These are phyloP conservation scores for Sarcoramphus papa DNA, from an alignment of 2,797 vertebrate species.

Conservation along the genomic window DNA sequence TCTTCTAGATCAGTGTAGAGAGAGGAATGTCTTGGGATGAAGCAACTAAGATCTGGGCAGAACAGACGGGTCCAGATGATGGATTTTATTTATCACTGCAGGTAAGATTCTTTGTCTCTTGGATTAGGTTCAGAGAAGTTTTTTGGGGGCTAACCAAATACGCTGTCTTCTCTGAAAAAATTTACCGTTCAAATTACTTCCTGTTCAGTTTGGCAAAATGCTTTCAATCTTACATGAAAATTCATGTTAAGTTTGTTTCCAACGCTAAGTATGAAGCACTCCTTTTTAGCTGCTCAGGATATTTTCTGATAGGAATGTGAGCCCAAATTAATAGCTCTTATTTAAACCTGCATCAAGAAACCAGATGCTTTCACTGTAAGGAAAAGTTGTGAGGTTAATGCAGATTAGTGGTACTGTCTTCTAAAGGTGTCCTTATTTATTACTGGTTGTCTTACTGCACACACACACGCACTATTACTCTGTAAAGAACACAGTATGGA, in stretches of 20 bases:
- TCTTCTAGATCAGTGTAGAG: conserved; percentile 89
- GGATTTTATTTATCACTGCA: conserved; percentile 94
- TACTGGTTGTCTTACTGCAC: fast-evolving
- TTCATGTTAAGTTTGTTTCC: neutral
- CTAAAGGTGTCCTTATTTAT: neutral
- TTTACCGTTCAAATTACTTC: neutral
- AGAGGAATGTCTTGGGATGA: conserved; percentile 99
- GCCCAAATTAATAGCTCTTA: neutral
- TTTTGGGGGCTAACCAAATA: neutral
- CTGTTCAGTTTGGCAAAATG: neutral
- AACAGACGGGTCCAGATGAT: conserved; percentile 91
- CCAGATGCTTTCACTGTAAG: neutral
- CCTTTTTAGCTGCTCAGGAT: neutral
- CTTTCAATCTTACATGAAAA: neutral
- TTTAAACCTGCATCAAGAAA: neutral
- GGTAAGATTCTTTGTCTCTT: conserved; percentile 67
- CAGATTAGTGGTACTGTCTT: neutral
- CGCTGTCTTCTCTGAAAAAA: neutral
- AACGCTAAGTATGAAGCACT: fast-evolving
- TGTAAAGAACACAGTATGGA: neutral
- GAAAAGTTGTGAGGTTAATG: neutral
- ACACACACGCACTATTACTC: fast-evolving
- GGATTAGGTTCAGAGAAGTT: neutral
- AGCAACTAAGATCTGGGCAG: conserved; percentile 93
- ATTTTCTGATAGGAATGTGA: neutral